Evolutionary conservation across 1,140 invertebrate genomes (phyloP), one percentile per base, ranked within the genome.

Genomic region (Drosophila lacertosa): DNA sequence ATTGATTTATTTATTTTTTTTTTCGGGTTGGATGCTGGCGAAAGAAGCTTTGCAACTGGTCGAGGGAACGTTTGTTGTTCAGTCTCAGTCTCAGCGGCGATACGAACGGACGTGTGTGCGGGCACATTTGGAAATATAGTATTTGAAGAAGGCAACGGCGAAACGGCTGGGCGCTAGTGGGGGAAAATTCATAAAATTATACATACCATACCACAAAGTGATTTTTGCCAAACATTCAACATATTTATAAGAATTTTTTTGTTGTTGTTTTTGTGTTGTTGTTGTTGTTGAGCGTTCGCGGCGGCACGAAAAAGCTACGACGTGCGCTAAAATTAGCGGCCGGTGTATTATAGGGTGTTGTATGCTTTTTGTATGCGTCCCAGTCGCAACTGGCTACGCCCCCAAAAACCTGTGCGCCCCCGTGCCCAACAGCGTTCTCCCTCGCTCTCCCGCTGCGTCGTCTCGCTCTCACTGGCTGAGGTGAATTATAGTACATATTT

Each of bases 171-270:
- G 32, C 40, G 47, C 22, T 54, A 48, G n/a, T n/a, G 58, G 62
- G 51, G 45, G 47, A 35, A 59, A 44, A 68, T 77, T 83, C 80
- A 83, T 75, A 83, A 83, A 57, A 71, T 86, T 64, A 86, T 88
- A 84, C 69, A 74, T 78, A 74, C 79, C 44, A 44, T 3, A 51
- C 70, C 39, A 66, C 71, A 59, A 58, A 76, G 67, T 74, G 74
- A 74, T 77, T 77, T 82, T 74, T 86, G 76, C 68, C 63, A 84
- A 84, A 84, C 77, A 81, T 82, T 77, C 82, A 84, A 74, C 73
- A 67, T 70, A 29, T 32, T 53, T 81, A 54, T 54, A 59, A 69
- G 63, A 80, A 86, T 66, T 16, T 66, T 16, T 35, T 79, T 65
- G 70, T 59, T 64, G 63, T 54, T 76, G 65, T 67, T 68, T 59